Evolutionary conservation across 2,113 vertebrate species (phyloP).

Genomic region (Bubo bubo): DNA sequence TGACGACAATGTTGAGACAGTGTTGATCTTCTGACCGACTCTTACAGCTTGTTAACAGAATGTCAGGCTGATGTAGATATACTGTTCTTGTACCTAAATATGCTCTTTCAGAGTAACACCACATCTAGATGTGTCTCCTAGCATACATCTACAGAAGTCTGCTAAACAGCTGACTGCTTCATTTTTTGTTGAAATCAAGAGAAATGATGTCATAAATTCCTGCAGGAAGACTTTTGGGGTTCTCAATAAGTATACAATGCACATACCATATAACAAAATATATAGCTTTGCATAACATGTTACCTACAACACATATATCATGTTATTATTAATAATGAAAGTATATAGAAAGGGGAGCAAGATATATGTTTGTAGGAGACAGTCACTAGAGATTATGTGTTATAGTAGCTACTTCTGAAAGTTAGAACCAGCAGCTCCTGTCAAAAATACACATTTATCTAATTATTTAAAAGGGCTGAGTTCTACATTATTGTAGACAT

Average conservation of each 20-base stretch:
- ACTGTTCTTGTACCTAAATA: background rate
- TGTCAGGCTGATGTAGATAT: too few relatives aligned
- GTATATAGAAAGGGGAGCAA: background rate
- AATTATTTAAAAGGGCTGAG: conserved; percentile 50
- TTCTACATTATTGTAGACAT: conserved; percentile 12
- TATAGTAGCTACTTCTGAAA: background rate
- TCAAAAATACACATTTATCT: conserved; percentile 50
- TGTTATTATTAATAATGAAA: background rate
- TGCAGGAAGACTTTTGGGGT: background rate
- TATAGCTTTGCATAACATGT: background rate
- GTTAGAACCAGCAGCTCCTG: background rate
- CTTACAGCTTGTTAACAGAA: background rate
- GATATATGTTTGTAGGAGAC: background rate
- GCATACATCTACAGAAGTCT: background rate
- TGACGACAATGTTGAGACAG: too few relatives aligned
- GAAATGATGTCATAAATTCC: background rate
- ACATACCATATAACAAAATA: background rate
- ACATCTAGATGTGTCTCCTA: background rate
- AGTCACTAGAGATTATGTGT: background rate
- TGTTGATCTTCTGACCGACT: too few relatives aligned
- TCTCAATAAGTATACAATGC: background rate
- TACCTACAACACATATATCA: background rate
- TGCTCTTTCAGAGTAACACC: background rate
- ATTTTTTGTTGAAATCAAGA: background rate
- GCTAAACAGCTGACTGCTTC: background rate